These are phyloP conservation scores for Zoanthus sansibaricus DNA, from an alignment of 92 coral and sea anemone species.

Conservation along the genomic window DNA sequence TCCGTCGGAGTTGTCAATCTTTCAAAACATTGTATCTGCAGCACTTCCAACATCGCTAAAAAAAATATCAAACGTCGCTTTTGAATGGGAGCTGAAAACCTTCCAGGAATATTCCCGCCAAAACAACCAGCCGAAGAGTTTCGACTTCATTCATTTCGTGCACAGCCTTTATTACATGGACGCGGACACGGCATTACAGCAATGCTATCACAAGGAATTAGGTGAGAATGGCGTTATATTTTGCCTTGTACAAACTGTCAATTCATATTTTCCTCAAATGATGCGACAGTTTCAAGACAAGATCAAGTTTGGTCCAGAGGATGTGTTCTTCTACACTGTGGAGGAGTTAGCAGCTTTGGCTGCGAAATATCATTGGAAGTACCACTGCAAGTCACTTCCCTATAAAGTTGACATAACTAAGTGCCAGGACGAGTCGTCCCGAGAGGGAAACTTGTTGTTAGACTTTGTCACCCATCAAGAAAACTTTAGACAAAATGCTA, in stretches of 20 bases:
- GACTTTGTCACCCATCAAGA: conserved; percentile 66
- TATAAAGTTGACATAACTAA: conserved; percentile 45
- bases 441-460: conserved; percentile 54
- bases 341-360: conserved; percentile 40
- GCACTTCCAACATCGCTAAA: conserved; percentile 43
- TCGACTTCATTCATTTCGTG: conserved; percentile 53
- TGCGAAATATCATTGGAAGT: conserved; percentile 43
- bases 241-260: conserved; percentile 60
- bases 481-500: conserved; percentile 64
- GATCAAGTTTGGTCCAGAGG: conserved; percentile 54
- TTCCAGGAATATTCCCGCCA: conserved; percentile 44
- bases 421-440: conserved; percentile 52
- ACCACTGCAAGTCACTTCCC: conserved; percentile 42
- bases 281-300: conserved; percentile 55
- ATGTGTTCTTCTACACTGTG: conserved; percentile 59
- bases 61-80: conserved; percentile 39
- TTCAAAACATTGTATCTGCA: conserved; percentile 44
- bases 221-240: conserved; percentile 56
- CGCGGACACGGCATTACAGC: conserved; percentile 45
- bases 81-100: conserved; percentile 64
- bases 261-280: conserved; percentile 55
- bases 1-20: conserved; percentile 39
- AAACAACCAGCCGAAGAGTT: conserved; percentile 19
- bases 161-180: conserved; percentile 73
- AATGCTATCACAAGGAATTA: conserved; percentile 50